Base-by-base conservation (phyloP, 2,888 invertebrate genomes). In the Parnassius glacialis region DNA sequence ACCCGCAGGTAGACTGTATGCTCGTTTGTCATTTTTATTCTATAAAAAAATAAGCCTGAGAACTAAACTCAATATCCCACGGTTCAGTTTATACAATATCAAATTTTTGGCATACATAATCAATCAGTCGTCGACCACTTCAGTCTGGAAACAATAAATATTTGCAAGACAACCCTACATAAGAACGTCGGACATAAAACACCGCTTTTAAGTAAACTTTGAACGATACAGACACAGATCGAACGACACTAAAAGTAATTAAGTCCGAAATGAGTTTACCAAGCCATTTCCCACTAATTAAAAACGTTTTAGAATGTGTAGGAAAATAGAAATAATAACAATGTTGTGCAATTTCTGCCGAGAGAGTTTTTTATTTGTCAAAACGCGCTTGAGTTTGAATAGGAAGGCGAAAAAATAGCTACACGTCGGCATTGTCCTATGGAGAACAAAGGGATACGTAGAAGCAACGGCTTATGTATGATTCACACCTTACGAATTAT, bases 331-430 rank as follows among this genome's bases (percentile, higher is more conserved):
- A 10, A 44, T 53, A 42, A 54, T 59, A 52, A 10, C 41, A 13
- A 11, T 13, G 42, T 59, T 59, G 45, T 45, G 45, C 44, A 53
- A 52, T 47, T 16, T n/a, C 2, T 54, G 41, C 10, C 5, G 48
- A 20, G 58, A 34, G 42, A 53, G 52, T 43, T 48, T 51, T 34
- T 51, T 59, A 45, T 53, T 59, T 43, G 20, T 43, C 53, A 20
- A 48, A 54, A 48, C 52, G 53, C 45, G 52, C 52, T 48, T 16
- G 47, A n/a, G 16, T 47, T 59, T 59, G 16, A 48, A 59, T 53
- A 20, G 42, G 7, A 20, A n/a, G 43, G 52, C 34, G 43, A 58
- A 52, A 44, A 58, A 52, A 52, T 52, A 12, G 10, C 52, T 20
- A 10, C 43, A 45, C 16, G 10, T 43, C 9, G 13, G 9, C 25